A percentile compares a stretch with the other conserved stretches of the same genome.
Conservation (phyloP, 2,797 vertebrate species). For the Typhlichthys eigenmanni region DNA sequence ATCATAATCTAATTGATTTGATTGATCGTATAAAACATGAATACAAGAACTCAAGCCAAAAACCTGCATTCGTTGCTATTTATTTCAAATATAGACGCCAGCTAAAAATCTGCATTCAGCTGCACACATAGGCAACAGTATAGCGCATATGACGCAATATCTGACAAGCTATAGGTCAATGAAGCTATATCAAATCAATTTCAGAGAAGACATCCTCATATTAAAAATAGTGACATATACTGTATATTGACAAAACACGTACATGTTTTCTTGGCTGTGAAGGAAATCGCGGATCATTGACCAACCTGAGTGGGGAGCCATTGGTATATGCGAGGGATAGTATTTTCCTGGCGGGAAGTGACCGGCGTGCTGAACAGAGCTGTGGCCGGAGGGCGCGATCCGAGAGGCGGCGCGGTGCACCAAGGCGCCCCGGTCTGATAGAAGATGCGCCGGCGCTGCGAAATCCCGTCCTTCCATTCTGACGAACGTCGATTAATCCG, state of each 20-base stretch:
- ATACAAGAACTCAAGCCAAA: constrained; percentile 49
- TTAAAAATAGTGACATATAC: constrained; percentile 3
- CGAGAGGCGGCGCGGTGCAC: constrained; percentile 89
- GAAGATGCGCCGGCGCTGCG: constrained; percentile 90
- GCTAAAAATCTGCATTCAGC: constrained; percentile 27
- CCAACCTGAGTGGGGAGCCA: constrained; percentile 95
- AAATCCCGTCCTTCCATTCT: constrained; percentile 97
- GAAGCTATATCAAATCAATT: constrained; percentile 1
- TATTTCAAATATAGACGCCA: constrained; percentile 20
- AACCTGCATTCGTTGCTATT: constrained; percentile 42
- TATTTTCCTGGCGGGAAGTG: constrained; percentile 94
- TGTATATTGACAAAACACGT: neutral
- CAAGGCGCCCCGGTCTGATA: constrained; percentile 89
- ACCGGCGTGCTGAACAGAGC: constrained; percentile 85
- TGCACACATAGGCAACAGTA: constrained; percentile 2
- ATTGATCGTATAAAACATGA: constrained; percentile 58
- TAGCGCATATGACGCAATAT: constrained; percentile 7
- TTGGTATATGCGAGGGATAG: constrained; percentile 92
- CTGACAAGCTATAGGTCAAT: constrained; percentile 4
- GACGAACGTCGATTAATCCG: constrained; percentile 77
- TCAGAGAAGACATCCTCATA: constrained; percentile 5
- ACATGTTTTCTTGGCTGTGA: neutral
- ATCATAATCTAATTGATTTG: constrained; percentile 45
- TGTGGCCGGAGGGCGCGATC: constrained; percentile 84
- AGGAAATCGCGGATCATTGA: constrained; percentile 19